phyloP scores from a whole-genome alignment of 2,113 vertebrate species.

The Xiphophorus hellerii region DNA sequence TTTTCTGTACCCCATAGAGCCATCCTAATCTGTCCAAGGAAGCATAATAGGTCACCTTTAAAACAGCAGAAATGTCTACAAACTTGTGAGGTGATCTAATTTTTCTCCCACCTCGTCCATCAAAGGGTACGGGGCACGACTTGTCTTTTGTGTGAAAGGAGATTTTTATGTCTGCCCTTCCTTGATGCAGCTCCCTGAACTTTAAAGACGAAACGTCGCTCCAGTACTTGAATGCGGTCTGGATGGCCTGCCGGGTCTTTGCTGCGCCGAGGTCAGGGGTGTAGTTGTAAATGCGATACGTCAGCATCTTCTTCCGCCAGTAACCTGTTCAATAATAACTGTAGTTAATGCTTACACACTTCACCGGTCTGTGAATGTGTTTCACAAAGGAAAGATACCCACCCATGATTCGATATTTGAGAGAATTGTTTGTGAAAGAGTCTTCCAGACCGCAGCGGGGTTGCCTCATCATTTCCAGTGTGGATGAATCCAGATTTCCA shows the following conservation, averaged over 20 bases:
- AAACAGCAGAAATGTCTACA: background rate
- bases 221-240: constrained; percentile 85
- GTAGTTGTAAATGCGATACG: constrained; percentile 83
- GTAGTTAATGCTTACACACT: background rate
- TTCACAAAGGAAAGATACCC: constrained; percentile 19
- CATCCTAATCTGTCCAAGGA: too few species aligned
- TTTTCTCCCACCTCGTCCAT: constrained; percentile 70
- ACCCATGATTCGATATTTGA: constrained; percentile 83
- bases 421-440: constrained; percentile 76
- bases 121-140: constrained; percentile 77
- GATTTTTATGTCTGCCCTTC: constrained; percentile 84
- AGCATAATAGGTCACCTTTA: too few species aligned
- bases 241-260: constrained; percentile 77
- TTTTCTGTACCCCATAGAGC: too few species aligned
- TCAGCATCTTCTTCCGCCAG: constrained; percentile 86
- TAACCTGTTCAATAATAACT: constrained; percentile 66
- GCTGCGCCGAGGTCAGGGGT: constrained; percentile 72
- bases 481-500: constrained; percentile 76
- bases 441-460: constrained; percentile 87
- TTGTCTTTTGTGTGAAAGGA: constrained; percentile 82
- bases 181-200: constrained; percentile 80
- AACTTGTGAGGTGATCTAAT: background rate
- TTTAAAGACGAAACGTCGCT: constrained; percentile 80
- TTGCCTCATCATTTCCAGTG: constrained; percentile 79
- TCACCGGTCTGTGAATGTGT: background rate